Percentiles rank a stretch among this genome's conserved stretches.
Conservation (phyloP, 2,113 vertebrate species). For the Myrmecobius fasciatus region DNA sequence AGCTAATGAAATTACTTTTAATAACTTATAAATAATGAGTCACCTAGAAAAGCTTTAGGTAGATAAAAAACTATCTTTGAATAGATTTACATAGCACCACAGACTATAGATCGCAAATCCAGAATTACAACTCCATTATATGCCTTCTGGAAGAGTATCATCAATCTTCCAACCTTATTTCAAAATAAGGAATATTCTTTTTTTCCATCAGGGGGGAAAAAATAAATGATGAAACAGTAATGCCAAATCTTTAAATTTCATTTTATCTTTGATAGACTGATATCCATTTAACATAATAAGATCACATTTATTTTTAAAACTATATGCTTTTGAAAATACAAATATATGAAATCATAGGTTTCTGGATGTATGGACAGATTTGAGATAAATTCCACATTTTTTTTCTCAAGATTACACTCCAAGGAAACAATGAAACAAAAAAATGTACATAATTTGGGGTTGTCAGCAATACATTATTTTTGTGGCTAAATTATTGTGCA, state of each 20-base stretch:
- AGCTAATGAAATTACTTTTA: slow-evolving; percentile 57
- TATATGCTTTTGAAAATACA: slow-evolving; percentile 59
- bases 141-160: slow-evolving; percentile 36
- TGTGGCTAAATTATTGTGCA: slow-evolving; percentile 26
- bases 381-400: slow-evolving; percentile 38
- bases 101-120: slow-evolving; percentile 48
- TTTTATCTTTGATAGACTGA: slow-evolving; percentile 39
- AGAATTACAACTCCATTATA: slow-evolving; percentile 41
- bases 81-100: slow-evolving; percentile 53
- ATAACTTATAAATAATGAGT: background rate
- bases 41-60: slow-evolving; percentile 30
- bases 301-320: background rate
- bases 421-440: slow-evolving; percentile 39
- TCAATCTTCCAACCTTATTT: slow-evolving; percentile 39
- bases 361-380: slow-evolving; percentile 57
- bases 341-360: slow-evolving; percentile 39
- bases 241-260: slow-evolving; percentile 35
- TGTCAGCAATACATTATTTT: slow-evolving; percentile 26
- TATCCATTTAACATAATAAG: slow-evolving; percentile 23
- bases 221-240: background rate
- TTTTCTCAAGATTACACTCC: slow-evolving; percentile 50
- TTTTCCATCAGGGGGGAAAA: background rate
- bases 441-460: slow-evolving; percentile 47
- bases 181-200: slow-evolving; percentile 39
- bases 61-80: slow-evolving; percentile 45